A percentile compares a stretch with the other conserved stretches of the same genome.
phyloP scores from a whole-genome alignment of 2,888 invertebrate genomes.

The Magallana nippona region DNA sequence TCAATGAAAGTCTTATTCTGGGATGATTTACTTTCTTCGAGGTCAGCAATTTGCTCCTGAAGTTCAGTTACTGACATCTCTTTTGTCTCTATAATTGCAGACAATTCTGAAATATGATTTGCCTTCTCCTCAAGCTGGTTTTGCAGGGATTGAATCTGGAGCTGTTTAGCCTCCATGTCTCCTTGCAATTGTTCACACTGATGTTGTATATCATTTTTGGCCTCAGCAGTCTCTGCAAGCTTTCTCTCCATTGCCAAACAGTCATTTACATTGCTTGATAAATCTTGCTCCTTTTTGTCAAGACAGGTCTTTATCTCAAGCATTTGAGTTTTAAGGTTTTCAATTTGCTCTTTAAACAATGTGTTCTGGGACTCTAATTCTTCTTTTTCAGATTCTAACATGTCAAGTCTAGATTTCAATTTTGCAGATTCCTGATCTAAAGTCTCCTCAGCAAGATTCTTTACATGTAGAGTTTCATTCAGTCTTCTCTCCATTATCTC shows the following conservation, averaged over 20 bases:
- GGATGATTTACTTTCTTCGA: conserved; percentile 35
- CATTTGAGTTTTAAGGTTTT: background rate
- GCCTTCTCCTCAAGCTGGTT: conserved; percentile 41
- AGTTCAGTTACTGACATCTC: conserved; percentile 48
- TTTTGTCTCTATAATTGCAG: conserved; percentile 43
- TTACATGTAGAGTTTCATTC: conserved; percentile 45
- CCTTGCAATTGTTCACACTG: conserved; percentile 38
- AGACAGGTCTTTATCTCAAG: background rate
- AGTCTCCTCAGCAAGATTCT: conserved; percentile 41
- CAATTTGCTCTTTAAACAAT: background rate
- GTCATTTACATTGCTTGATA: background rate
- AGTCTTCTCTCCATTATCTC: conserved; percentile 45
- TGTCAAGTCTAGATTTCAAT: conserved; percentile 32
- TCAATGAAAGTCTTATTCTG: conserved; percentile 44
- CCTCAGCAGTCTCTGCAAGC: conserved; percentile 32
- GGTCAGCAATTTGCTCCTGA: conserved; percentile 43
- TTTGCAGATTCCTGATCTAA: conserved; percentile 35
- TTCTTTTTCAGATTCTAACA: conserved; percentile 12
- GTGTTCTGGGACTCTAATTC: background rate
- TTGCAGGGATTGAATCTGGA: conserved; percentile 21
- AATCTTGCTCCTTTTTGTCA: background rate
- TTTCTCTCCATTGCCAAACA: conserved; percentile 8
- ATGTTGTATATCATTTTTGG: conserved; percentile 41
- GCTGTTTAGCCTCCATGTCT: conserved; percentile 44
- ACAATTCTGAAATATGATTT: conserved; percentile 43